These are phyloP conservation scores for Passer domesticus DNA, from an alignment of 2,113 vertebrate species.

Conservation along the genomic window DNA sequence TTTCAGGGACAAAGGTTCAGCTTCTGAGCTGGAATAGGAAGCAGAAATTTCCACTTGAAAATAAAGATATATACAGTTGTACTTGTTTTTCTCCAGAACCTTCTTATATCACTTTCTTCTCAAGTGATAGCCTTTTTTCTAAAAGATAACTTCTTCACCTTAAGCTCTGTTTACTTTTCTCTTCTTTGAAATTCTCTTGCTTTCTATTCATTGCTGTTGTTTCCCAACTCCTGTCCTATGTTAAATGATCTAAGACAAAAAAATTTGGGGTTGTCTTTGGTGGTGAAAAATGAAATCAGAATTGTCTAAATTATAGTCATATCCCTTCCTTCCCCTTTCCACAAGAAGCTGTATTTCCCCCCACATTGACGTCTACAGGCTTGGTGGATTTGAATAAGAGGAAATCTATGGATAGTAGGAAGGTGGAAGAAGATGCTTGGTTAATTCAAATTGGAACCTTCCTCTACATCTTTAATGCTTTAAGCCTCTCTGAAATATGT, in stretches of 20 bases:
- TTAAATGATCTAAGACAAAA: neutral
- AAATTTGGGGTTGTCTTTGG: neutral
- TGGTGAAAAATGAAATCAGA: neutral
- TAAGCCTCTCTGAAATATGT: neutral
- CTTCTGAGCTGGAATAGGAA: neutral
- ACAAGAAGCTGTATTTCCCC: neutral
- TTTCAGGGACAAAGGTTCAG: neutral
- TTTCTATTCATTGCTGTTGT: neutral
- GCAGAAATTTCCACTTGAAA: neutral
- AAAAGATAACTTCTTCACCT: neutral
- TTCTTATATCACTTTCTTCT: neutral
- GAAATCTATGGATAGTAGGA: neutral
- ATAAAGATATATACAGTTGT: accelerated
- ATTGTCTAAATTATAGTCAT: neutral
- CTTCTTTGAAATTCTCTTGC: neutral
- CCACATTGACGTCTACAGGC: neutral
- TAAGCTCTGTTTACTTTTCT: neutral
- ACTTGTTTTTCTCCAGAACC: neutral
- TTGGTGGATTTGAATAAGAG: neutral
- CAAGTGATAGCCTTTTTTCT: neutral
- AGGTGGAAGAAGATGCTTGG: neutral
- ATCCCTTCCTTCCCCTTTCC: neutral
- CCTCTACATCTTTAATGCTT: neutral
- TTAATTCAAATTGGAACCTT: neutral
- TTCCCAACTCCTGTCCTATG: neutral